Conservation (phyloP, 2,113 vertebrate genomes). For the Myotis davidii region DNA sequence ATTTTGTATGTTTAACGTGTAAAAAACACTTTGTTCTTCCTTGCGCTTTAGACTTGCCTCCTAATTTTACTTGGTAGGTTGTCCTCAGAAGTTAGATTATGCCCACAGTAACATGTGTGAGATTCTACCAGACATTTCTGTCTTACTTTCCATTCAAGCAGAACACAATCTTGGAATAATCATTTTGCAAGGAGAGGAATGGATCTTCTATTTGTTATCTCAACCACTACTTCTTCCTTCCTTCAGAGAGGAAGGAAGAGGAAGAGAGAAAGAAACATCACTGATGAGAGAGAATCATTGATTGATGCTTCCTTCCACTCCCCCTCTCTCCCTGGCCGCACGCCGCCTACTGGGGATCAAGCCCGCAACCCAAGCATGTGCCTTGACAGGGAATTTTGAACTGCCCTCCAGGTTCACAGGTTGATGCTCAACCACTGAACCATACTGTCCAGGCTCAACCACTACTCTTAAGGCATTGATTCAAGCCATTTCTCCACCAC, state of each 20-base stretch:
- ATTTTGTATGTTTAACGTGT: neutral
- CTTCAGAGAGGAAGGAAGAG: no score
- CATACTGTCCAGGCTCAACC: constrained; percentile 21
- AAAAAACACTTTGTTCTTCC: neutral
- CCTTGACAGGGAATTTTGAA: no score
- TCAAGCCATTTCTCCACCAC: constrained; percentile 38
- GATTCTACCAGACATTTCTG: constrained; percentile 46
- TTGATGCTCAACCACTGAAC: no score
- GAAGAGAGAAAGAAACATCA: no score
- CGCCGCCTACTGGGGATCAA: no score
- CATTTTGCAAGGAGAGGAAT: constrained; percentile 67
- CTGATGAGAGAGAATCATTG: no score
- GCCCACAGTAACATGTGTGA: neutral
- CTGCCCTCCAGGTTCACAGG: no score
- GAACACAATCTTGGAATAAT: constrained; percentile 72
- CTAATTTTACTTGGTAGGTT: neutral
- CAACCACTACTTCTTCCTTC: constrained; percentile 55
- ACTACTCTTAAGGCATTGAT: constrained; percentile 68
- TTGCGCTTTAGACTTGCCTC: neutral
- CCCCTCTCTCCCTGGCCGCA: no score
- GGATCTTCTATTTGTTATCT: constrained; percentile 65
- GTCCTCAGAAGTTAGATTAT: constrained; percentile 46
- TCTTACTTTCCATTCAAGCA: neutral
- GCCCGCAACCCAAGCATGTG: no score
- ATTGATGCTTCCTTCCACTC: no score